Evolutionary conservation across 2,113 vertebrate genomes (phyloP).

Genomic region (Cromileptes altivelis): DNA sequence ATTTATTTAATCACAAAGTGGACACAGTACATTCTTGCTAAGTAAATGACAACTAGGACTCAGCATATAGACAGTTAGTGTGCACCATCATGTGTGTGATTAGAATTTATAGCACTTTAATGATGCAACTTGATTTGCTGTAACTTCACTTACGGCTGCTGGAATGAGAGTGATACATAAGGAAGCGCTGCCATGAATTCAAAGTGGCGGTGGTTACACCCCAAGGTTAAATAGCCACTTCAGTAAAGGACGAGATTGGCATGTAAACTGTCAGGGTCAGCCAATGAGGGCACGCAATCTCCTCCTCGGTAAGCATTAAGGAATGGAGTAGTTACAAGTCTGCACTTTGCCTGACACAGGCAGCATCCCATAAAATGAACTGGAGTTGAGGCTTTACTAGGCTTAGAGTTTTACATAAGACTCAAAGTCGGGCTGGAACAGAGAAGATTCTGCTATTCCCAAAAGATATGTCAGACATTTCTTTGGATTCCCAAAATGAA

Average conservation of each 20-base stretch:
- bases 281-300: slow-evolving; percentile 29
- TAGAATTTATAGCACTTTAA: background rate
- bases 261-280: slow-evolving; percentile 26
- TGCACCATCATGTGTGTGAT: background rate
- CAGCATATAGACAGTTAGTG: background rate
- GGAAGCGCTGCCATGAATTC: slow-evolving; percentile 4
- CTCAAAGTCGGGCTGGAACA: background rate
- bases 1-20: slow-evolving; percentile 28
- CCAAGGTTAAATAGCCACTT: slow-evolving; percentile 45
- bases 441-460: background rate
- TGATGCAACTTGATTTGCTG: background rate
- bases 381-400: background rate
- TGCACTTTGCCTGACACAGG: slow-evolving; percentile 24
- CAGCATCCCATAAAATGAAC: background rate
- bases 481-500: no score
- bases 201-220: background rate
- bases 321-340: slow-evolving; percentile 8
- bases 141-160: fast-evolving
- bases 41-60: background rate
- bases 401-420: background rate
- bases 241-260: slow-evolving; percentile 35
- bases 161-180: background rate
- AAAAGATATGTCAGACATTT: background rate
- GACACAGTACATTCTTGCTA: background rate
- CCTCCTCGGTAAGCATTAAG: slow-evolving; percentile 14